Conservation (phyloP, 2,113 vertebrate genomes). For the Gymnorhina tibicen region DNA sequence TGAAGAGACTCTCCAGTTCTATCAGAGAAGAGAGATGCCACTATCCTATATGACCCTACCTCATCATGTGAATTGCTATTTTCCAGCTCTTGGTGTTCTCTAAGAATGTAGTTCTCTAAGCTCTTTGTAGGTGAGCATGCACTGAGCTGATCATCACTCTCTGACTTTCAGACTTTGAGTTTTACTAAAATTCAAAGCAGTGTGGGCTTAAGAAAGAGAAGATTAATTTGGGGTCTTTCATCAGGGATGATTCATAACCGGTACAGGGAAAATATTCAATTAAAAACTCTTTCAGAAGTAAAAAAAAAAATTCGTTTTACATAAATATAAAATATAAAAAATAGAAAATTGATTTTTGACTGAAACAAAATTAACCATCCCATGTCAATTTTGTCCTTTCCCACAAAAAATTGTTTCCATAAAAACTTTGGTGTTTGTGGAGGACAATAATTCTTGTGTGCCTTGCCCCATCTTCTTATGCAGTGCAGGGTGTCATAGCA, state of each 20-base stretch:
- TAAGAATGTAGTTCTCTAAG: neutral
- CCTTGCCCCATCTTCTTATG: neutral
- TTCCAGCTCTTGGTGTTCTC: neutral
- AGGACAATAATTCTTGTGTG: neutral
- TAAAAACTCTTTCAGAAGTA: neutral
- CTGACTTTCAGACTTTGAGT: neutral
- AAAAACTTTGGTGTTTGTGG: neutral
- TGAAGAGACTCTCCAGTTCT: neutral
- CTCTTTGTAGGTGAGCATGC: neutral
- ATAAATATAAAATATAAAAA: neutral
- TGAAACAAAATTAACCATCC: neutral
- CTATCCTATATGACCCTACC: no score
- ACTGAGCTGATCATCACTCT: neutral
- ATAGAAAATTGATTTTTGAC: neutral
- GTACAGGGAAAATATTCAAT: neutral
- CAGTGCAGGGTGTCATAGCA: neutral
- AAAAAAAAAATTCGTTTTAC: neutral
- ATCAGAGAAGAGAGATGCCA: neutral
- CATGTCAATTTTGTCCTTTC: neutral
- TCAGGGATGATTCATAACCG: neutral
- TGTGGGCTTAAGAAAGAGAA: neutral
- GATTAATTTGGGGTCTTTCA: neutral
- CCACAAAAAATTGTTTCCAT: neutral
- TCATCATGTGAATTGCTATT: neutral
- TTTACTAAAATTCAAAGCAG: neutral